These are phyloP conservation scores for Corythaixoides concolor DNA, from an alignment of 2,113 vertebrate species.

Conservation along the genomic window DNA sequence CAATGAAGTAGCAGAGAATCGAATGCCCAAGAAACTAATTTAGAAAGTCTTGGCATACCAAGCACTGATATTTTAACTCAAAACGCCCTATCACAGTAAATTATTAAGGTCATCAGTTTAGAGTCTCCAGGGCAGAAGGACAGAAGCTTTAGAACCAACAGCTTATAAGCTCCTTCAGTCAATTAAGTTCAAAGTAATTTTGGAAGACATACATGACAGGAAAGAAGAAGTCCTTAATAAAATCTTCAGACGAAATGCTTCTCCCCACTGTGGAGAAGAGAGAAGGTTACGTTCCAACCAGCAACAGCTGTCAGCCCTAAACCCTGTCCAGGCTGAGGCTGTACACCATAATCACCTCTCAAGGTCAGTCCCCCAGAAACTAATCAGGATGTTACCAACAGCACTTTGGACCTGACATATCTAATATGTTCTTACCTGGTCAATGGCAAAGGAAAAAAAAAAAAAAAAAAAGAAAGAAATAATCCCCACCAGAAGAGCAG, in stretches of 20 bases:
- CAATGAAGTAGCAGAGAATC: neutral
- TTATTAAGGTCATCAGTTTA: neutral
- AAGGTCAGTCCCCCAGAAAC: neutral
- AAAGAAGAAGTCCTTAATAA: neutral
- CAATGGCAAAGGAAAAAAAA: neutral
- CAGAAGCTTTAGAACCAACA: neutral
- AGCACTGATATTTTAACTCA: neutral
- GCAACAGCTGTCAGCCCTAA: neutral
- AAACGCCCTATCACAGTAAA: neutral
- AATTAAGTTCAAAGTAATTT: neutral
- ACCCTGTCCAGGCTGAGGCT: too few relatives aligned
- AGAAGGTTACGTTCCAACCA: neutral
- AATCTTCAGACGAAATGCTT: neutral
- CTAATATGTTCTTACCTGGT: neutral
- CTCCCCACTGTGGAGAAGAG: neutral
- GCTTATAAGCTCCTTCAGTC: neutral
- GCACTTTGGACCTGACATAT: neutral
- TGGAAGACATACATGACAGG: neutral
- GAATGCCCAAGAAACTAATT: neutral
- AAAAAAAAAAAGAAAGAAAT: neutral
- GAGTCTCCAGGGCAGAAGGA: neutral
- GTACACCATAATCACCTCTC: neutral
- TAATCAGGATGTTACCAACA: neutral
- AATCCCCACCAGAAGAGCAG: neutral
- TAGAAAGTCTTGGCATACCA: neutral